These are phyloP conservation scores for Heptranchias perlo DNA, from an alignment of 2,113 vertebrate species.

Conservation along the genomic window DNA sequence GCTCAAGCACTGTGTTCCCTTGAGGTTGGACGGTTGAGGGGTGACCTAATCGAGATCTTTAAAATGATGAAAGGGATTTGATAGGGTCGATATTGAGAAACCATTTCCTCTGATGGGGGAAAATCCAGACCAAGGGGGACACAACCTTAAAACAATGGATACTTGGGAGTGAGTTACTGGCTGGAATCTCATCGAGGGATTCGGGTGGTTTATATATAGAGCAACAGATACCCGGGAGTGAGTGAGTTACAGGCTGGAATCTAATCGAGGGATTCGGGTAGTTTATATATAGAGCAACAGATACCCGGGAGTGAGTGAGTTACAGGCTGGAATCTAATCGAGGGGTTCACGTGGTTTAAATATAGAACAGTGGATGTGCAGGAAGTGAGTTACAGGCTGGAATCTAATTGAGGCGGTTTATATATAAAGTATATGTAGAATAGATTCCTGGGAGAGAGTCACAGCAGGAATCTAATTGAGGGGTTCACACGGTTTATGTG, in stretches of 20 bases:
- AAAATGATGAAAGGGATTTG: too few species aligned
- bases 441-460: background rate
- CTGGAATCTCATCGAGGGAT: background rate
- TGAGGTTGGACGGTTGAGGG: too few species aligned
- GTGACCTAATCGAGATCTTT: too few species aligned
- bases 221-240: background rate
- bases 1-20: too few species aligned
- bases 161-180: too few species aligned
- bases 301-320: background rate
- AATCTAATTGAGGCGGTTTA: background rate
- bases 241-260: background rate
- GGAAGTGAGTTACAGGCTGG: background rate
- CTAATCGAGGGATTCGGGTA: background rate
- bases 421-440: background rate
- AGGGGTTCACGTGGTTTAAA: background rate
- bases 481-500: background rate
- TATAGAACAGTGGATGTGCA: background rate
- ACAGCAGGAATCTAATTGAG: background rate
- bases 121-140: too few species aligned
- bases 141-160: too few species aligned
- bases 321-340: background rate
- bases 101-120: too few species aligned
- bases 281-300: background rate
- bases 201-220: background rate
- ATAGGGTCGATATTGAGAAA: too few species aligned